Base-by-base conservation (phyloP, 35 echinoderm and acorn worm species). In the Antedon bifida region DNA sequence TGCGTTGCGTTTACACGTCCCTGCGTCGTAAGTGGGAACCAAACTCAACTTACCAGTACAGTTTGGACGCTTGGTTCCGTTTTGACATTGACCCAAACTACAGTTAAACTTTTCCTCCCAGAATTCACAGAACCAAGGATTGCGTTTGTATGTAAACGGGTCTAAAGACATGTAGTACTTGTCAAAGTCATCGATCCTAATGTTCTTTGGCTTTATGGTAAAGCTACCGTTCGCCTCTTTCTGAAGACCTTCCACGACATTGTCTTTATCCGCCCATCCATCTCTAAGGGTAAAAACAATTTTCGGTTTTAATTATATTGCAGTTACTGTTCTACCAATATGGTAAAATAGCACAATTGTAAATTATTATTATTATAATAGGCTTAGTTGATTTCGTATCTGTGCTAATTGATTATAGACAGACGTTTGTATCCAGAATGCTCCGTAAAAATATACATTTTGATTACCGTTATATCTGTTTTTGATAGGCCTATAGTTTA, bases 71-170 rank as follows among this genome's bases (percentile, higher is more conserved):
- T 90, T 97, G 10, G 94, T 92, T 35, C 92, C 94, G 39, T 97
- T 90, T 36, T 87, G 82, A 78, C 92, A 97, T 35, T 78, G 31
- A 0, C 73, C 38, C 29, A 99, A 44, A 10, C 86, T 73, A 31
- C 95, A 99, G 17, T 93, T 78, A 80, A 99, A 99, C 35, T 86
- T 81, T 31, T 90, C 78, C 85, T 99, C 84, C 95, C 95, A 99
- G 36, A 99, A 99, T 36, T 90, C 91, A n/a, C 95, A 82, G 77
- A 99, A 99, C 95, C 95, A 99, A 0, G 95, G 95, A 34, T 99
- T 99, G 34, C 46, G 51, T 5, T 80, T 85, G 75, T 88, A 85
- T 42, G 90, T 85, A 0, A 82, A 44, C 19, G 95, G 95, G 39
- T 86, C 39, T 8, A 87, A 74, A 33, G 33, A 45, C 30, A 93